Conservation (phyloP, 1,140 invertebrate genomes). For the Listronotus oregonensis region DNA sequence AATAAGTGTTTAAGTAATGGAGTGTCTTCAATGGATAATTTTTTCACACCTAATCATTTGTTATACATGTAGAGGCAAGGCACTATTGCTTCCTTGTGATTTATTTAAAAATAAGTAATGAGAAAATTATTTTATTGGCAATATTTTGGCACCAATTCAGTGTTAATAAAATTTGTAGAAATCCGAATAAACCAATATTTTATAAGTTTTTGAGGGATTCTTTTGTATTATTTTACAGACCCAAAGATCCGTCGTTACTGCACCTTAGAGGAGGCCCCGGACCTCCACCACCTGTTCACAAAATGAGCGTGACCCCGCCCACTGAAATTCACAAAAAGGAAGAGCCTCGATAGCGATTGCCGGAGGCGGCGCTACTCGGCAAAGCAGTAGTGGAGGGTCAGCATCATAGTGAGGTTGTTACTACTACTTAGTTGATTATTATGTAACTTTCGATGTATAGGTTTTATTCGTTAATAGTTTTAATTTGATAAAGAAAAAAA, state of each 20-base stretch:
- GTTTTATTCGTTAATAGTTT: too few relatives aligned
- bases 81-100: too few relatives aligned
- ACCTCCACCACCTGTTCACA: slow-evolving; percentile 43
- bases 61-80: too few relatives aligned
- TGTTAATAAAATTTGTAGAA: too few relatives aligned
- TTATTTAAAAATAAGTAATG: too few relatives aligned
- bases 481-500: too few relatives aligned
- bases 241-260: slow-evolving; percentile 64
- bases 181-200: too few relatives aligned
- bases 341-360: slow-evolving; percentile 53
- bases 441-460: slow-evolving; percentile 16
- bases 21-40: too few relatives aligned
- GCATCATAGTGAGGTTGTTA: slow-evolving; percentile 17
- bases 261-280: slow-evolving; percentile 50
- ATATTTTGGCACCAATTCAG: too few relatives aligned
- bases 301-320: slow-evolving; percentile 50
- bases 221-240: slow-evolving; percentile 11
- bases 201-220: slow-evolving; percentile 51
- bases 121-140: too few relatives aligned
- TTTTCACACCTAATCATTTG: too few relatives aligned
- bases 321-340: slow-evolving; percentile 54
- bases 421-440: slow-evolving; percentile 20
- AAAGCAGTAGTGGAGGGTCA: not conserved
- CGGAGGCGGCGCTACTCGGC: slow-evolving; percentile 2
- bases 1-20: too few relatives aligned